A percentile compares a stretch with the other conserved stretches of the same genome.
These are phyloP conservation scores for Podarcis siculus DNA, from an alignment of 2,797 vertebrate genomes.

Conservation along the genomic window DNA sequence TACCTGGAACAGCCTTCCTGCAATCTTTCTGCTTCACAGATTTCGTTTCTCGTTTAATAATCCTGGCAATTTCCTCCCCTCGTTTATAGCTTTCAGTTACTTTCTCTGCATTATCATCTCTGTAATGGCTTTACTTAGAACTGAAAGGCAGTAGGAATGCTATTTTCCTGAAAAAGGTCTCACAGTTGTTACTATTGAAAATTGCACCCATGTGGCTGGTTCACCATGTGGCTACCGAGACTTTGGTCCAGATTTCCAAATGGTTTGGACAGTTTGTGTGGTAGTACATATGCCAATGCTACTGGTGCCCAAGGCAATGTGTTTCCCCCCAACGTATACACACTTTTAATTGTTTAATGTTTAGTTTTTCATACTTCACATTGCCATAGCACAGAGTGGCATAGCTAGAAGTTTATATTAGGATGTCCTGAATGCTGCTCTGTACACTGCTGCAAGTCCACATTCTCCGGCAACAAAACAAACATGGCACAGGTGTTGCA, in stretches of 20 bases:
- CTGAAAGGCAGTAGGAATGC: not conserved
- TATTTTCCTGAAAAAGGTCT: not conserved
- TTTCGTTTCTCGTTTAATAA: constrained; percentile 13
- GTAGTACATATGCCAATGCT: not conserved
- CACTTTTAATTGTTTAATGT: not conserved
- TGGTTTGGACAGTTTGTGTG: too few relatives aligned
- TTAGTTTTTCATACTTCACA: not conserved
- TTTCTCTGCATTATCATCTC: constrained; percentile 6
- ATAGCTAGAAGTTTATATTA: not conserved
- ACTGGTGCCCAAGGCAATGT: too few relatives aligned
- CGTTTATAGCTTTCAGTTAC: constrained; percentile 12
- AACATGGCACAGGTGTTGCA: too few relatives aligned
- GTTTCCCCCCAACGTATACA: not conserved
- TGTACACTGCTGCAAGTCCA: too few relatives aligned
- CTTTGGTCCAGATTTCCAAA: not conserved
- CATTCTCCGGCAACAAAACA: too few relatives aligned
- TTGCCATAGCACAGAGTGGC: not conserved
- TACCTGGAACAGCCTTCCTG: not conserved
- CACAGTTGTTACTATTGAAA: not conserved
- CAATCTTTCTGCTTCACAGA: constrained; percentile 30
- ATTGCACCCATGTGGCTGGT: not conserved
- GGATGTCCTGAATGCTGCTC: too few relatives aligned
- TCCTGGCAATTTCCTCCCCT: constrained; percentile 6
- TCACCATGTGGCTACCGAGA: too few relatives aligned
- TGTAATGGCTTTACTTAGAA: not conserved